Conservation (phyloP, 1,140 invertebrate species). For the Kradibia gibbosae region DNA sequence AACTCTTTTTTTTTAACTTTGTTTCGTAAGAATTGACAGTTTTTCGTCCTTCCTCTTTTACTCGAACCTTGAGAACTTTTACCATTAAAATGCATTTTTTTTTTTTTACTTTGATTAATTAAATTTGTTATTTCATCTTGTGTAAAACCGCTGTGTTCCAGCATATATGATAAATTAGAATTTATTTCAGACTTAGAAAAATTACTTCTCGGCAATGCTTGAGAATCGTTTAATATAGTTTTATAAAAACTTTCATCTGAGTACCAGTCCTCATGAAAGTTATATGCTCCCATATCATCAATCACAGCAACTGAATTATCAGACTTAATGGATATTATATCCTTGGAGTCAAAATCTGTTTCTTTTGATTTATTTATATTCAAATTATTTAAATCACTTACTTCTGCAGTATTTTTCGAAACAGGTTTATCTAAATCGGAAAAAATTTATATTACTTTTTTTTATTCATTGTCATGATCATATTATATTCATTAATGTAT, state of each 20-base stretch:
- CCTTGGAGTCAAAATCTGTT: constrained; percentile 45
- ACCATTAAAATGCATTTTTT: constrained; percentile 52
- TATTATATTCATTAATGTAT: background rate
- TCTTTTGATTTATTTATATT: constrained; percentile 56
- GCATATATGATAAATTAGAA: constrained; percentile 77
- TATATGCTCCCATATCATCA: constrained; percentile 61
- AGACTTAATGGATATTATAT: constrained; percentile 49
- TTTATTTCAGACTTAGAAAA: constrained; percentile 61
- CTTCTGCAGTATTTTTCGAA: constrained; percentile 19
- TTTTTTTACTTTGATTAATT: constrained; percentile 75
- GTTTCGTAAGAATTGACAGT: constrained; percentile 54
- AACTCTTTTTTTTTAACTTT: constrained; percentile 58
- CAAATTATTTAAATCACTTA: constrained; percentile 31
- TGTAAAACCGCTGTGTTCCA: constrained; percentile 82
- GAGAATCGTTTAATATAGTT: constrained; percentile 48
- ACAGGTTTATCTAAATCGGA: constrained; percentile 30
- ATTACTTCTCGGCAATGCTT: constrained; percentile 54
- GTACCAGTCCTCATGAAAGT: constrained; percentile 63
- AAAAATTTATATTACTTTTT: background rate
- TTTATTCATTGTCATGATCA: background rate
- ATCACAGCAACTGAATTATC: constrained; percentile 50
- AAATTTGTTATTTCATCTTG: constrained; percentile 76
- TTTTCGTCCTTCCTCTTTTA: constrained; percentile 54
- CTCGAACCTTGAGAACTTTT: constrained; percentile 20
- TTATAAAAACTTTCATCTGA: constrained; percentile 59